Evolutionary conservation across 2,113 vertebrate genomes (phyloP).

Genomic region (Suricata suricatta): DNA sequence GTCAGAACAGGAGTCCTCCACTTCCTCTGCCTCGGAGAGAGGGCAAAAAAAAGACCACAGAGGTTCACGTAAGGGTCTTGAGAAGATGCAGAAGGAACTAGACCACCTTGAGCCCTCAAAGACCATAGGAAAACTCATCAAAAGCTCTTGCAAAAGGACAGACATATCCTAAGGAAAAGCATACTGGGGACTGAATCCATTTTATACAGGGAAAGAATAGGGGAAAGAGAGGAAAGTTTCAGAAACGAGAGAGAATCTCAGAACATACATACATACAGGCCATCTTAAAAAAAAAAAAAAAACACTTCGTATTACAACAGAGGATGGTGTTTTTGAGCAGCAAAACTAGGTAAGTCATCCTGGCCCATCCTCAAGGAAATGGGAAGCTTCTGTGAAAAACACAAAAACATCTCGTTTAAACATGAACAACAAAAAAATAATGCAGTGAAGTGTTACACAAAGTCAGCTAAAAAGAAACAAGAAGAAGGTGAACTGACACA

Average conservation of each 20-base stretch:
- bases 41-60: background rate
- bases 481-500: background rate
- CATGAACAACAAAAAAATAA: background rate
- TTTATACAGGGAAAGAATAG: background rate
- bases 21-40: background rate
- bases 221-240: background rate
- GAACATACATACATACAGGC: background rate
- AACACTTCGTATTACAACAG: background rate
- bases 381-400: background rate
- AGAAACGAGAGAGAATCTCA: background rate
- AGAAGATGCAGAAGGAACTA: background rate
- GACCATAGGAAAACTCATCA: background rate
- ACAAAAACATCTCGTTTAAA: background rate
- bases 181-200: background rate
- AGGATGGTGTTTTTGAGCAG: background rate
- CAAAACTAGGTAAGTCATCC: background rate
- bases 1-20: background rate
- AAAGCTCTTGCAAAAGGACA: background rate
- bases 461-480: background rate
- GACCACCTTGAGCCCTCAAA: background rate
- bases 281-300: background rate
- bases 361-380: background rate
- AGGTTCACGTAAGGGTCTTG: background rate
- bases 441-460: background rate
- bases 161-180: background rate